These are phyloP conservation scores for Dasypus novemcinctus DNA, from an alignment of 2,113 vertebrate genomes.

Conservation along the genomic window DNA sequence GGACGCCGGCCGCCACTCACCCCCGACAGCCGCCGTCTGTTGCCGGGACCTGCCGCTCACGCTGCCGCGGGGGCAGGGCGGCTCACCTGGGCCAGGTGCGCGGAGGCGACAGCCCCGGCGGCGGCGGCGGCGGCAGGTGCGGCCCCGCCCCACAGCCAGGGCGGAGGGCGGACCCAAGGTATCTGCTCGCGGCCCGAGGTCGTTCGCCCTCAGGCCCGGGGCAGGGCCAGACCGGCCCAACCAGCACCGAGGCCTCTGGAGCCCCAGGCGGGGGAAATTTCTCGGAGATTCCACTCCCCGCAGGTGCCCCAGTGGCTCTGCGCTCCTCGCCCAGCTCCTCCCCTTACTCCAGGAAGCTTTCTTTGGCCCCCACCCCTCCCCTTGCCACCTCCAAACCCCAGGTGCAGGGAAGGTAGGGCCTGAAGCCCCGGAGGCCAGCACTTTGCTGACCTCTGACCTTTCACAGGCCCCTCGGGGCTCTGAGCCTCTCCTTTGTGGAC, in stretches of 20 bases:
- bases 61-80: neutral
- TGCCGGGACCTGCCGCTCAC: neutral
- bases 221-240: neutral
- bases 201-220: neutral
- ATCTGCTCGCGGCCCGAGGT: neutral
- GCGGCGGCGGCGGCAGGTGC: conserved; percentile 36
- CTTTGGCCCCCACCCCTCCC: neutral
- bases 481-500: neutral
- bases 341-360: neutral
- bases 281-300: neutral
- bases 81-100: conserved; percentile 68
- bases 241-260: neutral
- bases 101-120: neutral
- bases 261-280: neutral
- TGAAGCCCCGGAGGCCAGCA: neutral
- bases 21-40: conserved; percentile 27
- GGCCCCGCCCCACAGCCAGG: conserved; percentile 57
- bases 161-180: conserved; percentile 29
- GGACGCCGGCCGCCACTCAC: neutral
- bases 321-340: neutral
- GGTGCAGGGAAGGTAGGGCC: neutral
- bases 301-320: neutral
- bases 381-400: neutral
- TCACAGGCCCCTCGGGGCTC: neutral
- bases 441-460: no score